phyloP scores from a whole-genome alignment of 2,113 vertebrate genomes.

The Raja brachyura region DNA sequence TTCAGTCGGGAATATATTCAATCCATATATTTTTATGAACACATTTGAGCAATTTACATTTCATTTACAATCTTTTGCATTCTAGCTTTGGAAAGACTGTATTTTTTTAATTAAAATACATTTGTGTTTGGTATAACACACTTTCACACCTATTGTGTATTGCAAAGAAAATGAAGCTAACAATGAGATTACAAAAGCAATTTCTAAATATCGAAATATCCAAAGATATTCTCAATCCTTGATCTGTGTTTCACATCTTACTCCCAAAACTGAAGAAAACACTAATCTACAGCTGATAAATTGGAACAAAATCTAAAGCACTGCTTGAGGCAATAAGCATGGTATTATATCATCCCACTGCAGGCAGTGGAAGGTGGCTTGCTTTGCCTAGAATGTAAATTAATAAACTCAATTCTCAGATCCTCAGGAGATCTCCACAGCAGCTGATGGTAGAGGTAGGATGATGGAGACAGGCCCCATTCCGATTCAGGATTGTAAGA shows the following conservation, averaged over 20 bases:
- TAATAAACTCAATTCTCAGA: background rate
- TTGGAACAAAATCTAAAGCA: background rate
- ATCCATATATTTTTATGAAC: background rate
- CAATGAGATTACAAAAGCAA: background rate
- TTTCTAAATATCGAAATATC: background rate
- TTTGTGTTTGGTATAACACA: background rate
- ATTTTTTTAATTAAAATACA: background rate
- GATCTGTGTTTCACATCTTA: background rate
- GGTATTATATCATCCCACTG: background rate
- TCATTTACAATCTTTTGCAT: background rate
- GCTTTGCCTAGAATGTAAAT: background rate
- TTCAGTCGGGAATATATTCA: too few species aligned
- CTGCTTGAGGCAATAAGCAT: background rate
- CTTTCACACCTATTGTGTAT: background rate
- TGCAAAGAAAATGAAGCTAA: background rate
- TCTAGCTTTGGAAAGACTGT: background rate
- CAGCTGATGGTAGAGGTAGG: background rate
- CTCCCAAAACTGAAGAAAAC: background rate
- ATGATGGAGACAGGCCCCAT: background rate
- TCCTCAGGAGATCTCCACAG: background rate
- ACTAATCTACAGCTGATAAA: background rate
- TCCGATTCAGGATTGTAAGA: background rate
- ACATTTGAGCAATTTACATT: background rate
- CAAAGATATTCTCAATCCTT: background rate
- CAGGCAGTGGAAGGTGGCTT: background rate